phyloP scores from a whole-genome alignment of 2,888 invertebrate genomes.

The Allacma fusca region DNA sequence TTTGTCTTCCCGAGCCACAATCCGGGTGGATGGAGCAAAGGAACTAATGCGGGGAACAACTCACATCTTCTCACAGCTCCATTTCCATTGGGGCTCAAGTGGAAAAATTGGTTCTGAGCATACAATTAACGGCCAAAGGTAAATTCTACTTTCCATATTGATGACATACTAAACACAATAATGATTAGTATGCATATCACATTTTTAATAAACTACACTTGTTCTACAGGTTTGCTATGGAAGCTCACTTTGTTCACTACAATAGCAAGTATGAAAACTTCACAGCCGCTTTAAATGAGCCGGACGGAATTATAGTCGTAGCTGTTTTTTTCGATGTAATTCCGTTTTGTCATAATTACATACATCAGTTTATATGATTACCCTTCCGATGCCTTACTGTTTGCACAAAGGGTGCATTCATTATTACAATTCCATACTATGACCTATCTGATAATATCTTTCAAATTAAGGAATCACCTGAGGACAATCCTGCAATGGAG shows the following conservation, averaged over 20 bases:
- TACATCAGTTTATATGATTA: too few species aligned
- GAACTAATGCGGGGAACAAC: slow-evolving; percentile 61
- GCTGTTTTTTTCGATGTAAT: slow-evolving; percentile 71
- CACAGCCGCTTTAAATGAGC: slow-evolving; percentile 67
- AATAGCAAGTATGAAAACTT: slow-evolving; percentile 69
- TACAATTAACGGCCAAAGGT: slow-evolving; percentile 71
- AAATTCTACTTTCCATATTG: background rate
- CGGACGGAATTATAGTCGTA: slow-evolving; percentile 72
- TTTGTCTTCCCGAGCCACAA: slow-evolving; percentile 41
- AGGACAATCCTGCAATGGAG: slow-evolving; percentile 36
- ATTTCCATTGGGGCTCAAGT: slow-evolving; percentile 77
- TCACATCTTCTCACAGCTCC: slow-evolving; percentile 76
- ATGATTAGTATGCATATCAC: too few species aligned
- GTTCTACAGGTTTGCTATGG: slow-evolving; percentile 76
- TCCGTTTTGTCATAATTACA: slow-evolving; percentile 49
- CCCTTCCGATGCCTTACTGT: too few species aligned
- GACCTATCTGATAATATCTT: too few species aligned
- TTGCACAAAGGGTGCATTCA: too few species aligned
- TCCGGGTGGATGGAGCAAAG: slow-evolving; percentile 32
- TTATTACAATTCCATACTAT: too few species aligned
- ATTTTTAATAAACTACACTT: too few species aligned
- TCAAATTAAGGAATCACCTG: slow-evolving; percentile 21
- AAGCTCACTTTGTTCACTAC: slow-evolving; percentile 82
- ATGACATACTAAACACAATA: background rate
- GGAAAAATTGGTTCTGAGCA: slow-evolving; percentile 75